Conservation (phyloP, 2,113 vertebrate genomes). For the Brachyistius frenatus region DNA sequence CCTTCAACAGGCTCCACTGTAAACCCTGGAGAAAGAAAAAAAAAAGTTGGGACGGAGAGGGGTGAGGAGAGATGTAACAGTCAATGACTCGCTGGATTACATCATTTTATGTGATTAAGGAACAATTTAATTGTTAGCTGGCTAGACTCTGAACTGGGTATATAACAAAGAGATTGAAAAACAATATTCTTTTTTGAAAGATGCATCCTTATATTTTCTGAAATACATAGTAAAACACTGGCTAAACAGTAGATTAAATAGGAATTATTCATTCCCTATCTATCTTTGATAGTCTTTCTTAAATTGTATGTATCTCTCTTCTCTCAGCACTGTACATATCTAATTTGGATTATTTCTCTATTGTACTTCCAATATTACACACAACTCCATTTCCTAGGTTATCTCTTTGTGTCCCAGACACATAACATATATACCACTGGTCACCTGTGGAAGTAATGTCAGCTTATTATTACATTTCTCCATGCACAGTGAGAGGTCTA, state of each 20-base stretch:
- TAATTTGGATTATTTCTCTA: neutral
- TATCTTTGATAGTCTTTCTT: slow-evolving; percentile 14
- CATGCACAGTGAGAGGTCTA: slow-evolving; percentile 79
- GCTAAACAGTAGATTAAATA: slow-evolving; percentile 19
- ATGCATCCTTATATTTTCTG: slow-evolving; percentile 3
- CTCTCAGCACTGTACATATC: slow-evolving; percentile 38
- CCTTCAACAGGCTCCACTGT: slow-evolving; percentile 97
- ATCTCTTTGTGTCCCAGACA: slow-evolving; percentile 59
- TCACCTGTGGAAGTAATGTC: slow-evolving; percentile 85
- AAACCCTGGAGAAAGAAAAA: slow-evolving; percentile 86
- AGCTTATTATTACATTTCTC: slow-evolving; percentile 81
- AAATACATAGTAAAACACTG: slow-evolving; percentile 13
- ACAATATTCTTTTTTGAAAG: neutral
- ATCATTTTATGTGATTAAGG: slow-evolving; percentile 18
- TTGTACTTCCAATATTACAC: slow-evolving; percentile 25
- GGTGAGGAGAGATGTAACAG: slow-evolving; percentile 1
- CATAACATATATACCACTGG: slow-evolving; percentile 66
- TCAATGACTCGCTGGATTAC: slow-evolving; percentile 17
- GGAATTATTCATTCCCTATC: slow-evolving; percentile 5
- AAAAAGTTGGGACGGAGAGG: slow-evolving; percentile 6
- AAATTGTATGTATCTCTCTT: slow-evolving; percentile 23
- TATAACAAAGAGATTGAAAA: neutral
- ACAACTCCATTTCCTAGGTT: slow-evolving; percentile 19
- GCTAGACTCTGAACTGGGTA: slow-evolving; percentile 19
- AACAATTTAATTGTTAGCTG: slow-evolving; percentile 38